Evolutionary conservation across 2,113 vertebrate genomes (phyloP), one percentile per base, ranked within the genome.

Genomic region (Ptilorrhoa leucosticta): DNA sequence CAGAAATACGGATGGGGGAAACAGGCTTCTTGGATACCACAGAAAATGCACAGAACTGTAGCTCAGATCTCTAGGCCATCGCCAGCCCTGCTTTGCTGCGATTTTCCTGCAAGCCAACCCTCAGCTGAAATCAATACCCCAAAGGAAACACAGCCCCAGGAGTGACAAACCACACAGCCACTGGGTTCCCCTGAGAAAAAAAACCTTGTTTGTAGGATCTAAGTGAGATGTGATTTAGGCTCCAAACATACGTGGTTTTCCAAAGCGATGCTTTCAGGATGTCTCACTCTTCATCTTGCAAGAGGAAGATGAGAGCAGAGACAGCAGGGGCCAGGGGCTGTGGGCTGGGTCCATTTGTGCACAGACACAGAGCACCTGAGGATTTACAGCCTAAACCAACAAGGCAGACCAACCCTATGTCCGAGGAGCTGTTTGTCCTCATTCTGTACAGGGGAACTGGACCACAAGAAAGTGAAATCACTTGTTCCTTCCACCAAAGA

Each of bases 21-120:
- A 12, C 4, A 37, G 28, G 13, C 4, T 66, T 7, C 40, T 30
- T 5, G 40, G 40, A 23, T 23, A 21, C 11, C 61, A 45, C 39
- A 68, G 75, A 6, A 71, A 78, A 44, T 13, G 4, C 31, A 53
- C 26, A 27, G 35, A 37, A 7, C 17, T 35, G n/a, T 3, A 39
- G 8, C 26, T 33, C n/a, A 45, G 37, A 15, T 0, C 45, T 33
- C 11, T 6, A 2, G 0, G 27, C 24, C 30, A 11, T 4, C 0
- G 0, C 8, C 53, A 90, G n/a, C 39, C 33, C 45, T 53, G 37
- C 64, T 48, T 48, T 31, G 14, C 47, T 66, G 20, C 1, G 1
- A 2, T 37, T 53, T 57, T 44, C 17, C 61, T 39, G 26, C 39
- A 35, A 57, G 42, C 16, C 57, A 70, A 6, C 5, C 16, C 35